A percentile compares a stretch with the other conserved stretches of the same genome.
These are phyloP conservation scores for Lepidocolaptes lacrymiger DNA, from an alignment of 2,797 vertebrate species.

Conservation along the genomic window DNA sequence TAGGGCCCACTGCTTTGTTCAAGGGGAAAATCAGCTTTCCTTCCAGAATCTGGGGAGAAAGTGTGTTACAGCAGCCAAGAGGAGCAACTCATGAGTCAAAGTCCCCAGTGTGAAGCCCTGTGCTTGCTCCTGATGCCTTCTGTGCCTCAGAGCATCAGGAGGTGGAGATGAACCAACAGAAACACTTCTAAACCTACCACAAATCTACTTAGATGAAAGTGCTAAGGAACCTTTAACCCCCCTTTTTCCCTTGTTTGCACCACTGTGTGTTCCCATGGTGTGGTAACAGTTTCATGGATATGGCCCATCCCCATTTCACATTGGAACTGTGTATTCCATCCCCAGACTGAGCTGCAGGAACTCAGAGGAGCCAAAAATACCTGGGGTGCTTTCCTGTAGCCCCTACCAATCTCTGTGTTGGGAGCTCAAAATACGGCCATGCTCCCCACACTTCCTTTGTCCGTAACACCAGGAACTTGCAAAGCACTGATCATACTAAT, in stretches of 20 bases:
- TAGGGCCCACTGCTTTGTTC: not conserved
- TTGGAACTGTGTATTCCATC: not conserved
- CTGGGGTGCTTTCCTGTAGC: rapidly evolving
- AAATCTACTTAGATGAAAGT: not conserved
- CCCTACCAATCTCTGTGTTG: rapidly evolving
- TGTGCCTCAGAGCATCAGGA: not conserved
- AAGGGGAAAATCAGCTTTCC: not conserved
- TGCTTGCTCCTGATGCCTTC: not conserved
- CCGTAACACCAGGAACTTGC: not conserved
- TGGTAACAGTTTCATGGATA: not conserved
- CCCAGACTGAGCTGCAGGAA: not conserved
- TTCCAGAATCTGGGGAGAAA: not conserved
- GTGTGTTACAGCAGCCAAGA: not conserved
- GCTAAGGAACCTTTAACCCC: not conserved
- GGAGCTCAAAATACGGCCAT: not conserved
- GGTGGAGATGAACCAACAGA: not conserved
- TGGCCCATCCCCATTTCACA: not conserved
- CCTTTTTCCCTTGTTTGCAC: not conserved
- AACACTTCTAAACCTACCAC: not conserved
- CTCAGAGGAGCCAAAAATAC: not conserved
- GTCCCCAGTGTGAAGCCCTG: rapidly evolving
- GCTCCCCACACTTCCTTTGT: not conserved
- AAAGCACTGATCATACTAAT: not conserved
- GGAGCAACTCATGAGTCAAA: not conserved
- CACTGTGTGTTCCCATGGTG: not conserved